Conservation (phyloP, 1,140 invertebrate genomes). For the Drosophila willistoni region DNA sequence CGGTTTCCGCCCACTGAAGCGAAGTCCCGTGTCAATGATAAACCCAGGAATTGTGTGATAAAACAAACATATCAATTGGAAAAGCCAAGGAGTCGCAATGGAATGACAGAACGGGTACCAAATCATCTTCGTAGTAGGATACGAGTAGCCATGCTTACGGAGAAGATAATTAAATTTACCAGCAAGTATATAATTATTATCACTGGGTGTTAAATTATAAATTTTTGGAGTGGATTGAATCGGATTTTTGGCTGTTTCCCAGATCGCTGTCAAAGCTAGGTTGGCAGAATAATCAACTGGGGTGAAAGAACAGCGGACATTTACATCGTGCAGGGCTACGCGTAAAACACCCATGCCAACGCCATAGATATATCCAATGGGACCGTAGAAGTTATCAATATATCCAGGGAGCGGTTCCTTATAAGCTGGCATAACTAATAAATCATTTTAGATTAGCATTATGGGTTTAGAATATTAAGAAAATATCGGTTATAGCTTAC, state of each 20-base stretch:
- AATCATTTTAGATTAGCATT: slow-evolving; percentile 10
- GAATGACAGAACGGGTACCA: slow-evolving; percentile 84
- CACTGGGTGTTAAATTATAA: slow-evolving; percentile 88
- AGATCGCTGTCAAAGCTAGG: slow-evolving; percentile 88
- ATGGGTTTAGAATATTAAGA: too few species aligned
- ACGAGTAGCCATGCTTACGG: slow-evolving; percentile 64
- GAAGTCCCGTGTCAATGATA: slow-evolving; percentile 83
- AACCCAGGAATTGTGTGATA: slow-evolving; percentile 86
- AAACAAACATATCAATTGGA: slow-evolving; percentile 83
- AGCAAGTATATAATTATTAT: slow-evolving; percentile 87
- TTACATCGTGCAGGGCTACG: slow-evolving; percentile 84
- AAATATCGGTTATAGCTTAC: slow-evolving; percentile 81
- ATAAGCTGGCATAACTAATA: slow-evolving; percentile 89
- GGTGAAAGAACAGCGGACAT: slow-evolving; percentile 88
- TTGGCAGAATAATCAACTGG: slow-evolving; percentile 93
- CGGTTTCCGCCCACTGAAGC: slow-evolving; percentile 73
- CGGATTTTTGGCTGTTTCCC: slow-evolving; percentile 84
- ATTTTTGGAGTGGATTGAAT: slow-evolving; percentile 84
- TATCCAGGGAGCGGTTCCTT: slow-evolving; percentile 89
- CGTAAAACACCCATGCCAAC: slow-evolving; percentile 90
- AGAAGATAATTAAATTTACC: slow-evolving; percentile 83
- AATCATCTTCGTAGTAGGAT: slow-evolving; percentile 77
- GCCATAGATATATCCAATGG: slow-evolving; percentile 89
- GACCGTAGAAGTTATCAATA: slow-evolving; percentile 96
- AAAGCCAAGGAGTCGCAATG: slow-evolving; percentile 74